Percentiles rank a stretch among this genome's conserved stretches.
Evolutionary conservation across 2,113 vertebrate genomes (phyloP).

Genomic region (Hippocampus barbouri): DNA sequence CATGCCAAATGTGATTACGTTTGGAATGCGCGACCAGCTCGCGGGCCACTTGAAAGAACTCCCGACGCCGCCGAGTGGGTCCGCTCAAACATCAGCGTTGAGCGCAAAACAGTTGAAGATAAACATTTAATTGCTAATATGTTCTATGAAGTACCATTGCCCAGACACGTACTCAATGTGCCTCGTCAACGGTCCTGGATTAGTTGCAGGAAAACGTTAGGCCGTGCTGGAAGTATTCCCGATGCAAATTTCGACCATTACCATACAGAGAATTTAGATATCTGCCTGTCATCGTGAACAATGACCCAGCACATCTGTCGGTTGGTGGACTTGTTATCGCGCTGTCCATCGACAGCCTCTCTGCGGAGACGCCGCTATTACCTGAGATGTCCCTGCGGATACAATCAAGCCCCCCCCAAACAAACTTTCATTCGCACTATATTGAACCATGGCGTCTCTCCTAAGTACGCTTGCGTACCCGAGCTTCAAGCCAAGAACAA

Average conservation of each 20-base stretch:
- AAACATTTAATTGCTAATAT: not conserved
- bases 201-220: conserved; percentile 21
- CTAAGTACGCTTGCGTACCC: conserved; percentile 45
- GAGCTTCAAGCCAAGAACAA: conserved; percentile 53
- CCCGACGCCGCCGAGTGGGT: conserved; percentile 22
- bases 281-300: conserved; percentile 43
- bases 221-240: not conserved
- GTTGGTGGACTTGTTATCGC: conserved; percentile 44
- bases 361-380: conserved; percentile 38
- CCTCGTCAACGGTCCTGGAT: conserved; percentile 11
- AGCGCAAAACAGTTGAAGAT: not conserved
- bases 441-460: conserved; percentile 36
- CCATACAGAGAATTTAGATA: conserved; percentile 6
- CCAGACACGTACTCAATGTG: conserved; percentile 21
- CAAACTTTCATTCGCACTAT: conserved; percentile 50
- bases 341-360: conserved; percentile 43
- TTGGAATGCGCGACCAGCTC: conserved; percentile 17
- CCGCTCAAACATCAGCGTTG: conserved; percentile 14
- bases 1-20: conserved; percentile 22
- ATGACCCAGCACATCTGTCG: conserved; percentile 42
- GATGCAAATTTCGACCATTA: not conserved
- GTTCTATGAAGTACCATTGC: conserved; percentile 4
- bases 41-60: conserved; percentile 38
- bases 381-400: conserved; percentile 56
- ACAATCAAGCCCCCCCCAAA: conserved; percentile 46